Evolutionary conservation across 2,888 invertebrate genomes (phyloP).

Genomic region (Hirudinaria manillensis): DNA sequence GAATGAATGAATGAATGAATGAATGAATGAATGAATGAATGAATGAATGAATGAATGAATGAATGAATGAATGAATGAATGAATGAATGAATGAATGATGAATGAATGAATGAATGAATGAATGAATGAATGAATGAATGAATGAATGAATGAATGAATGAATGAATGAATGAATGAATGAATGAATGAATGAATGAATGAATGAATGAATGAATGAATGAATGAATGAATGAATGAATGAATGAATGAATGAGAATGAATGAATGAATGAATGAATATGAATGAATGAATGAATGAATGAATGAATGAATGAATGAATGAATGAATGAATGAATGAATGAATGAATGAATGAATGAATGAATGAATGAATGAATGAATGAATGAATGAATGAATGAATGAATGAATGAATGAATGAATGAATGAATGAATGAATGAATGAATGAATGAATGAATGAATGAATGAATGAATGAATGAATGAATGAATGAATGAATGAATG

Average conservation of each 20-base stretch:
- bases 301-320: not conserved
- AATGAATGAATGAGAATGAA: not conserved
- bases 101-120: too few relatives aligned
- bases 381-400: slow-evolving; percentile 1
- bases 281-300: not conserved
- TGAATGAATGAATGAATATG: not conserved
- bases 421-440: slow-evolving; percentile 31
- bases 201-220: too few relatives aligned
- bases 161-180: too few relatives aligned
- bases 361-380: not conserved
- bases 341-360: not conserved
- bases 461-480: slow-evolving; percentile 28
- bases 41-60: too few relatives aligned
- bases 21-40: too few relatives aligned
- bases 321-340: not conserved
- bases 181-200: too few relatives aligned
- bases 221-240: too few relatives aligned
- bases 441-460: slow-evolving; percentile 29
- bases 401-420: slow-evolving; percentile 33
- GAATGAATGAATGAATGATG: too few relatives aligned
- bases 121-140: too few relatives aligned
- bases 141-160: too few relatives aligned
- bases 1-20: too few relatives aligned
- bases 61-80: too few relatives aligned
- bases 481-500: slow-evolving; percentile 24